Evolutionary conservation across 2,113 vertebrate genomes (phyloP), one percentile per base, ranked within the genome.

Genomic region (Cygnus buccinator): DNA sequence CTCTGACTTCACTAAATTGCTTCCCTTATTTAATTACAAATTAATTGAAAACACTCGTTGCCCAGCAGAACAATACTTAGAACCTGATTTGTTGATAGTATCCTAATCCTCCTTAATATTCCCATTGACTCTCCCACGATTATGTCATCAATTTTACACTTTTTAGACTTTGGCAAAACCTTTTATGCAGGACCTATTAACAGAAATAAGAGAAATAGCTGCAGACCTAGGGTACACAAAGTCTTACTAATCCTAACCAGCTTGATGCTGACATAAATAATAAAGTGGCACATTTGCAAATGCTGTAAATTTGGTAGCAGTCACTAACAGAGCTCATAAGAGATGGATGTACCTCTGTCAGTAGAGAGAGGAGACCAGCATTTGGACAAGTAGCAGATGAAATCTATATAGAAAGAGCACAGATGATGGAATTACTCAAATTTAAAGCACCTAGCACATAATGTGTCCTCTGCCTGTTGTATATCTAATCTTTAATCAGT

Each of bases 1-100:
- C 91, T 97, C 95, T 59, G 86, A 98, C 96, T 97, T 97, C 95
- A 91, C 95, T 91, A 97, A 98, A 98, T 98, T 98, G 96, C 97
- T 98, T 98, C 97, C 97, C 97, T 98, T 98, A 98, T 98, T 98
- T 98, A 98, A 98, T 98, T 98, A 98, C 97, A 96, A 98, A 98
- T 98, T 98, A 98, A 98, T 98, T 98, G 98, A 97, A 98, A 98
- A 98, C 98, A 98, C 91, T 98, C 98, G 89, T 96, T 87, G 70
- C 82, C 94, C 84, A 96, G 97, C 74, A 57, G 96, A 98, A 98
- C 93, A 97, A 91, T 97, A 94, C 97, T 96, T 85, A 81, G 96
- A 95, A 92, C 89, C 93, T 58, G 97, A 98, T 98, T 98, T 98
- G 97, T 98, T 98, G 97, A 97, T 98, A 98, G 97, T 98, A 97